phyloP scores from a whole-genome alignment of 2,888 invertebrate species.

The Sarcophaga rosellei region DNA sequence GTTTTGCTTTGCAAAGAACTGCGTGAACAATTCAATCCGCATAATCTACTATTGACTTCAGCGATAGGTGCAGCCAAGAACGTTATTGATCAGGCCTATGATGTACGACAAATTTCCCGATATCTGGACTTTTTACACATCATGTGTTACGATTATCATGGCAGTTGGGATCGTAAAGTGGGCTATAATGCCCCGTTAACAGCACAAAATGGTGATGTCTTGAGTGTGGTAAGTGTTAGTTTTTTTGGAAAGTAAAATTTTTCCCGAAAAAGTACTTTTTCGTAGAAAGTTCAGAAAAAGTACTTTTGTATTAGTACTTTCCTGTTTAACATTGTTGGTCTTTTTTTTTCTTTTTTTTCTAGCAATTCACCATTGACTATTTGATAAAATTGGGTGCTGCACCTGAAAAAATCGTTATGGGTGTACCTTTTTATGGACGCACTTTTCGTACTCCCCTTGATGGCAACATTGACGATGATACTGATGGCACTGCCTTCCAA shows the following conservation, averaged over 20 bases:
- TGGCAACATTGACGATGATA: constrained; percentile 79
- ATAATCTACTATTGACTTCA: constrained; percentile 88
- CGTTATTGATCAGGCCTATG: constrained; percentile 90
- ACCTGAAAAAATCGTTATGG: constrained; percentile 89
- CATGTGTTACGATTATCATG: constrained; percentile 96
- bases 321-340: neutral
- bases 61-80: constrained; percentile 90
- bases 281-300: neutral
- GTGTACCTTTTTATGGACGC: constrained; percentile 92
- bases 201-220: constrained; percentile 81
- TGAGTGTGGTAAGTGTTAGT: constrained; percentile 87
- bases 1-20: constrained; percentile 90
- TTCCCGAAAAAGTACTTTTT: too few species aligned
- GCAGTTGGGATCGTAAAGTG: constrained; percentile 89
- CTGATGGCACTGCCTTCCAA: constrained; percentile 85
- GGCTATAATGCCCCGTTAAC: constrained; percentile 90
- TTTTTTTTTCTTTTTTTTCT: constrained; percentile 69
- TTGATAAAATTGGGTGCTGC: constrained; percentile 88
- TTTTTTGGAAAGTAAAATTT: neutral
- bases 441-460: constrained; percentile 84
- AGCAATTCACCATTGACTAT: constrained; percentile 90
- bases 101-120: constrained; percentile 86
- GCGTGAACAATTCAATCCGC: constrained; percentile 86
- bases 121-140: constrained; percentile 89
- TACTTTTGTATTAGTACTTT: neutral